phyloP scores from a whole-genome alignment of 2,113 vertebrate species.

The Formicarius rufipectus region DNA sequence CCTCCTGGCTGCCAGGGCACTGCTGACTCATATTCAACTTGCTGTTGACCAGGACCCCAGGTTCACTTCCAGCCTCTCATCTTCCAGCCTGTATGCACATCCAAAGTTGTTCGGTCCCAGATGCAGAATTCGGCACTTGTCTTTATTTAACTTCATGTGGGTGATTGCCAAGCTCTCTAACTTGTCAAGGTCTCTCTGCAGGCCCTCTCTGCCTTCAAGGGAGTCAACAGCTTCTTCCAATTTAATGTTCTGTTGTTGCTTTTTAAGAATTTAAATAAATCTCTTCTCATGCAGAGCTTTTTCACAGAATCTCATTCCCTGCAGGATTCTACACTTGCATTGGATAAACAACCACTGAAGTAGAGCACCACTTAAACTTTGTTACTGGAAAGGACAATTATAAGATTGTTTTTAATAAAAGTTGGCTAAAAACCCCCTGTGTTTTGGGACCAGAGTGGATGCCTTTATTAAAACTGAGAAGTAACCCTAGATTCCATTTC shows the following conservation, averaged over 20 bases:
- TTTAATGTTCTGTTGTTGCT: neutral
- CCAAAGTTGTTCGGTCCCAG: neutral
- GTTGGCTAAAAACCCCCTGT: neutral
- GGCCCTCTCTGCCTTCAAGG: neutral
- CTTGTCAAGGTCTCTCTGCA: neutral
- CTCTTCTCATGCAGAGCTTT: neutral
- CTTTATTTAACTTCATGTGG: neutral
- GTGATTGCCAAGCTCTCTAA: neutral
- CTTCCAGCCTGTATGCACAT: neutral
- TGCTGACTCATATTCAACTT: neutral
- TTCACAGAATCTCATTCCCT: neutral
- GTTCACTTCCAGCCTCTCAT: neutral
- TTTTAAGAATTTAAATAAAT: neutral
- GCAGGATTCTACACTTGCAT: neutral
- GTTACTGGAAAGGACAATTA: neutral
- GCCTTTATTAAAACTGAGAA: neutral
- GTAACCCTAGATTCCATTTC: neutral
- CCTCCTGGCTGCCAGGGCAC: neutral
- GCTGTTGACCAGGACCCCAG: rapidly evolving
- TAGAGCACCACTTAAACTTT: neutral
- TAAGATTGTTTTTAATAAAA: neutral
- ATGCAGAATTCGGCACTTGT: neutral
- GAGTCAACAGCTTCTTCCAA: neutral
- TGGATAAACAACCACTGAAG: neutral
- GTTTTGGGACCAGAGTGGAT: neutral